Percentiles rank a stretch among this genome's conserved stretches.
phyloP scores from a whole-genome alignment of 1,140 invertebrate genomes.

The Myzus persicae region DNA sequence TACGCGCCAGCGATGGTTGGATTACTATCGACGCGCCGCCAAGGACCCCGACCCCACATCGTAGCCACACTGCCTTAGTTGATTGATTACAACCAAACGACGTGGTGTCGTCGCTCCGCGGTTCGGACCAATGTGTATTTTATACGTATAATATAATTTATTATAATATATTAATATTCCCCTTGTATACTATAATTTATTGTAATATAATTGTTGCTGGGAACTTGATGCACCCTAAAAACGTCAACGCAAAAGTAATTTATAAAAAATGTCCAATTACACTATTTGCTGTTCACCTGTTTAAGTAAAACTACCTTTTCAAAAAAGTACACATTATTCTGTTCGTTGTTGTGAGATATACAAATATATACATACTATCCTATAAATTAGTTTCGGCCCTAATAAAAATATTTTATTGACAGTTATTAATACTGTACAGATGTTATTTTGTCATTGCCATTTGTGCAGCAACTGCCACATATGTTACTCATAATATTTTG shows the following conservation, averaged over 20 bases:
- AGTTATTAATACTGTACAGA: neutral
- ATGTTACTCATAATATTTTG: neutral
- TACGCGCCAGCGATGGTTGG: neutral
- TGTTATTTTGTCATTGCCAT: neutral
- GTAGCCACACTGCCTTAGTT: neutral
- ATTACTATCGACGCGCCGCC: neutral
- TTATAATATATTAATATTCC: neutral
- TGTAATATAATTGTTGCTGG: neutral
- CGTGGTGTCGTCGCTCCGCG: neutral
- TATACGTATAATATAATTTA: neutral
- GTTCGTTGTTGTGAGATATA: neutral
- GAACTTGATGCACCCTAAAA: conserved; percentile 2
- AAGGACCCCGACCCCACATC: neutral
- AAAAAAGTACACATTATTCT: neutral
- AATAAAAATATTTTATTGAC: neutral
- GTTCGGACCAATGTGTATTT: neutral
- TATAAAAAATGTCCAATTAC: neutral
- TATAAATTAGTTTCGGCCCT: neutral
- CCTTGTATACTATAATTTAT: neutral
- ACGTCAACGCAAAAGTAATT: neutral
- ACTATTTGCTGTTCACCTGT: neutral
- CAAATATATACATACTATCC: neutral
- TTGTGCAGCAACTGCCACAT: neutral
- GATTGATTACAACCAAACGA: conserved; percentile 30
- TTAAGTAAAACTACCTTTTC: neutral